Base-by-base conservation (phyloP, 2,888 invertebrate species). In the Drosophila phalerata region DNA sequence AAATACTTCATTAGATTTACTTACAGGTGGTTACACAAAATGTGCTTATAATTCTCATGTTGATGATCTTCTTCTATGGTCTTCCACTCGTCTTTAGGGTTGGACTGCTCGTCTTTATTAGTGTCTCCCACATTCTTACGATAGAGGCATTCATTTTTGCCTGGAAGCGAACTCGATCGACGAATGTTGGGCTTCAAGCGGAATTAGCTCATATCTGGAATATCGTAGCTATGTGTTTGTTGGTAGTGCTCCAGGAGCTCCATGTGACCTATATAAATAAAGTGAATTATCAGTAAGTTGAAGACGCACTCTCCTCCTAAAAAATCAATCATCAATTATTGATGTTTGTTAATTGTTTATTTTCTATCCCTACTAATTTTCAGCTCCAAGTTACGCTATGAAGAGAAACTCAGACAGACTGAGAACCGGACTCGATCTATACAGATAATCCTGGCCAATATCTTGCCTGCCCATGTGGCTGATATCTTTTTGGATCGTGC, bases 391-490 rank as follows among this genome's bases (percentile, higher is more conserved):
- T 77, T 89, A 19, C 91, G 97, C 88, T 93, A 96, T 30, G 96
- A 96, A 81, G 95, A 95, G 77, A 98, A 98, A 89, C 96, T 97
- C 90, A 94, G 95, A 71, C 96, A 97, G 92, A 97, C 97, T 0
- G 95, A 96, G 81, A 95, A 95, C 9, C 96, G 96, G 91, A 95
- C 97, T 69, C 95, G 95, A 80, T 96, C 97, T 0, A 98, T 98
- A 91, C 96, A 96, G 85, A 95, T 97, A 92, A 93, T 99, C 45
- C 94, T 99, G 61, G 95, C 97, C 86, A 99, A 99, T 91, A 98
- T 99, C 84, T 93, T 99, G 40, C 99, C 99, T 0, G 95, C 95
- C 32, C 98, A 98, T 92, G 98, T 99, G 73, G 97, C 96, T 0
- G 15, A 52, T 2, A 49, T 25, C 4, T 81, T 62, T 17, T 5